Base-by-base conservation (phyloP, 2,888 invertebrate species). In the Serripes groenlandicus region DNA sequence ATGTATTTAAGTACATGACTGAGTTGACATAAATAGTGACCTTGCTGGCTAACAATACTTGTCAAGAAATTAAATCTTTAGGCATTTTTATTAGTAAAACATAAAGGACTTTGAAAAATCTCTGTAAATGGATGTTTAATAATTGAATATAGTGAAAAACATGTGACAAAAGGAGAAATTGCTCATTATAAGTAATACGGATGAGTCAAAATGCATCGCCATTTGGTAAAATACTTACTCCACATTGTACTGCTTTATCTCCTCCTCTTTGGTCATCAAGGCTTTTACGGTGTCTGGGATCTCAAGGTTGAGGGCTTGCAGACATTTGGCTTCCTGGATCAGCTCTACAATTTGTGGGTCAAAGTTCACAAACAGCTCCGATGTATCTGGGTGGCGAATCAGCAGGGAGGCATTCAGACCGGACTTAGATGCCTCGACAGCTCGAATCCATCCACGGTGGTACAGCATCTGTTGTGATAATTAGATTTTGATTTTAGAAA, bases 341-440 rank as follows among this genome's bases (percentile, higher is more conserved):
- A 95, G 86, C 78, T 95, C 94, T 60, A 94, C 89, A 34, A 95
- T 92, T 82, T 93, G 93, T 3, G 93, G 92, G 90, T 95, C 95
- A 90, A 94, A 94, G 92, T 95, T 95, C 49, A 95, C 94, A 81
- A 88, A 93, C 34, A 94, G 89, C 69, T 92, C 91, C 30, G 88
- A 89, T 3, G 93, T 91, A 49, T 94, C 94, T 26, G 94, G 93
- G 81, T 94, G 93, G n/a, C 96, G 54, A 18, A 97, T 96, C 95
- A 98, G 89, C 32, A 95, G 90, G 1, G 94, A 92, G 23, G 94
- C 91, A 76, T 92, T 90, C 26, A 95, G 92, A 15, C 94, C 94
- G 35, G 92, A 91, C 73, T 92, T 93, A 62, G 93, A 92, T 0
- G 93, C 88, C 35, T 94, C 94, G 15, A 94, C 93, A 26, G 94